Evolutionary conservation across 2,113 vertebrate species (phyloP), one percentile per base, ranked within the genome.

Genomic region (Falcunculus frontatus): DNA sequence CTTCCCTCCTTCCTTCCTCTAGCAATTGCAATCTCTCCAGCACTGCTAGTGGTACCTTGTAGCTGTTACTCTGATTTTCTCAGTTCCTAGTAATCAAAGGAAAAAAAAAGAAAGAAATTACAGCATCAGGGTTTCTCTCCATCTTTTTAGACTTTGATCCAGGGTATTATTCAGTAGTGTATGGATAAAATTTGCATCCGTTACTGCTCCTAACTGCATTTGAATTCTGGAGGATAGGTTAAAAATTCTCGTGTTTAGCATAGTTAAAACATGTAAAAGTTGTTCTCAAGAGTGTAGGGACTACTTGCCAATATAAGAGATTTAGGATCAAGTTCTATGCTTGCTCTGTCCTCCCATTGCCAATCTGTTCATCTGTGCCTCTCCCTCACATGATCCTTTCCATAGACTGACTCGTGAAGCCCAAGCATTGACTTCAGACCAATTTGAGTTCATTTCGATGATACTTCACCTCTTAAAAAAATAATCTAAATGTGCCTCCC

Each of bases 151-250:
- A 72, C 9, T n/a, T 32, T 82, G 37, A 91, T 44, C 3, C 20
- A 78, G 21, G 8, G 2, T 52, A 33, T 52, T 68, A 30, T 26
- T 6, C 47, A 63, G 33, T 46, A 76, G 6, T 12, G 2, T 1
- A 5, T 4, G 27, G 27, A 57, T 17, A 70, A 53, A 74, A 60
- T 53, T 84, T 0, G 0, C 79, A 27, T 42, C 32, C 25, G 8
- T 79, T 67, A 33, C 32, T 62, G 25, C 11, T 74, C n/a, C 10
- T 74, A 74, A 14, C 8, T 37, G 10, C 16, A n/a, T 35, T 78
- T 77, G 27, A 60, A 67, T 70, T 74, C 39, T 80, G 22, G 12
- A 70, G 21, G 4, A 27, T 7, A 67, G 22, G 13, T 90, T 84
- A 37, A 94, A 87, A 53, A 26, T 27, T 56, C 30, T 33, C 32